Evolutionary conservation across 1,140 invertebrate genomes (phyloP).

Genomic region (Triops longicaudatus): DNA sequence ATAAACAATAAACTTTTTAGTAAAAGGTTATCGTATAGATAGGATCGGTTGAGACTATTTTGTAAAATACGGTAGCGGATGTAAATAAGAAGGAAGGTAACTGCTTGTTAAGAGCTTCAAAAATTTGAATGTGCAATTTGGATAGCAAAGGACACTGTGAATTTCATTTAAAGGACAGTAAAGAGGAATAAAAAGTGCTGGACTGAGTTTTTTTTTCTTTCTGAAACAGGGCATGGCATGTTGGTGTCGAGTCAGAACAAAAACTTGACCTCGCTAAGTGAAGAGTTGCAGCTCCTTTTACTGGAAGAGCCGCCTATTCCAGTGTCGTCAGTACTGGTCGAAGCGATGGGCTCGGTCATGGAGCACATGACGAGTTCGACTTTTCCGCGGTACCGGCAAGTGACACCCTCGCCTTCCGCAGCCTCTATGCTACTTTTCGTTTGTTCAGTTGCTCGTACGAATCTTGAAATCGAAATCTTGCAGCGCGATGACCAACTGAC

Average conservation of each 20-base stretch:
- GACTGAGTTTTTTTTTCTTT: no score
- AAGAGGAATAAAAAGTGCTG: no score
- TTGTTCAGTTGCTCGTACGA: constrained; percentile 81
- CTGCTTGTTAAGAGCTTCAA: no score
- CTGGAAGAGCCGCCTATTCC: constrained; percentile 24
- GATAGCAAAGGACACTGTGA: no score
- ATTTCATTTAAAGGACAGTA: no score
- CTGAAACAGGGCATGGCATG: background rate
- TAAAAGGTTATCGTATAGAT: no score
- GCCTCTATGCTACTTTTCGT: constrained; percentile 79
- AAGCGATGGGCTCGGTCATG: constrained; percentile 80
- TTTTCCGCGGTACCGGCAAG: constrained; percentile 47
- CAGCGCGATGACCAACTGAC: constrained; percentile 63
- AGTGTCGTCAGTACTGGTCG: constrained; percentile 52
- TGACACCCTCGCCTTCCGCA: constrained; percentile 47
- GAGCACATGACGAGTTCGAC: constrained; percentile 82
- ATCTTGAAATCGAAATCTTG: constrained; percentile 84
- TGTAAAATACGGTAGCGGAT: no score
- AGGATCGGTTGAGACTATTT: no score
- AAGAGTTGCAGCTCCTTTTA: constrained; percentile 24
- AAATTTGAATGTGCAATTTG: no score
- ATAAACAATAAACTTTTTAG: no score
- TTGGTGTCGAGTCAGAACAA: background rate
- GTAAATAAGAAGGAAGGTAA: no score
- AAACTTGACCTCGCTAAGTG: constrained; percentile 11